Percentiles rank a stretch among this genome's conserved stretches.
These are phyloP conservation scores for Agonum fuliginosum DNA, from an alignment of 2,888 invertebrate species.

Conservation along the genomic window DNA sequence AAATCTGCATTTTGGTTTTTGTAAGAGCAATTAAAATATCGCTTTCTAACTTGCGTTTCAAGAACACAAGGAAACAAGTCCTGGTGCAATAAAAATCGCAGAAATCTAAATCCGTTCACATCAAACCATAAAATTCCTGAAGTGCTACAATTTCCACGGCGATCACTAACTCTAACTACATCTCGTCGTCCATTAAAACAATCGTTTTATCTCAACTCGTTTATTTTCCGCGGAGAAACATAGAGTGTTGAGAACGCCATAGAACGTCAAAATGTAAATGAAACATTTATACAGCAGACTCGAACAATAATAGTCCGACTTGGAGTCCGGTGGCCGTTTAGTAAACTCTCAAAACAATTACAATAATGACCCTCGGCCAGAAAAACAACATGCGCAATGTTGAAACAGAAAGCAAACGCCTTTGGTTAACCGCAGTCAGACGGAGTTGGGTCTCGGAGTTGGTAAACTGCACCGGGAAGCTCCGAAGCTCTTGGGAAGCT, in stretches of 20 bases:
- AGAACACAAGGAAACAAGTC: neutral
- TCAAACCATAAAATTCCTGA: neutral
- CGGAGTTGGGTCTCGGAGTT: neutral
- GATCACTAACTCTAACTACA: slow-evolving; percentile 29
- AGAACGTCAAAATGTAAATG: slow-evolving; percentile 59
- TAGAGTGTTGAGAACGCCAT: slow-evolving; percentile 36
- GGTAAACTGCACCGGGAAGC: neutral
- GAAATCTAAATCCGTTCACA: slow-evolving; percentile 16
- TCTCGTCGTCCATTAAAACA: slow-evolving; percentile 22
- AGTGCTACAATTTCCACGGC: slow-evolving; percentile 13
- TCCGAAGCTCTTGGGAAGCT: neutral
- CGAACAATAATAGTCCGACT: slow-evolving; percentile 43
- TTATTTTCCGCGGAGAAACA: slow-evolving; percentile 42
- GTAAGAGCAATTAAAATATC: too few species aligned
- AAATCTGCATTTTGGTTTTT: too few species aligned
- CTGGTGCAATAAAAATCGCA: slow-evolving; percentile 1
- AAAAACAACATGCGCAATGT: slow-evolving; percentile 50
- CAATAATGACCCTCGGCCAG: slow-evolving; percentile 55
- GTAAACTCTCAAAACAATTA: slow-evolving; percentile 55
- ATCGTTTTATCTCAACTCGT: slow-evolving; percentile 37
- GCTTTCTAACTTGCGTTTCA: too few species aligned
- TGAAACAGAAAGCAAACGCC: slow-evolving; percentile 39
- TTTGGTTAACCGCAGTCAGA: slow-evolving; percentile 48
- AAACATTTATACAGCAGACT: slow-evolving; percentile 52
- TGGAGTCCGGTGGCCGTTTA: slow-evolving; percentile 50